Conservation (phyloP, 2,888 invertebrate species). For the Xylota sylvarum region DNA sequence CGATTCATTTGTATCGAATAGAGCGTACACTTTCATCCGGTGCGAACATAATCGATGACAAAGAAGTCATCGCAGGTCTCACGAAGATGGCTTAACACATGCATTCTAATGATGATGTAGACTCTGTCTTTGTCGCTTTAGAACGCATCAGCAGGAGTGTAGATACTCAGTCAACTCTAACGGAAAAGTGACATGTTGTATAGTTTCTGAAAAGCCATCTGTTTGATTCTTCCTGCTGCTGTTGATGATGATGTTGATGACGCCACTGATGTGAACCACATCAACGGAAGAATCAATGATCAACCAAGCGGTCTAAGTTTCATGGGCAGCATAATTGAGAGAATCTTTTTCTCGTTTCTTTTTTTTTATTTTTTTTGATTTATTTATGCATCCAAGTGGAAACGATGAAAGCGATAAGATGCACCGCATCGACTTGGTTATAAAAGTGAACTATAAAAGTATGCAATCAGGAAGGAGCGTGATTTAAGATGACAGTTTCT, state of each 20-base stretch:
- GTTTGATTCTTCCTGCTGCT: conserved; percentile 33
- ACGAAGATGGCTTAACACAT: conserved; percentile 67
- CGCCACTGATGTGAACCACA: conserved; percentile 59
- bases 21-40: conserved; percentile 34
- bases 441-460: conserved; percentile 30
- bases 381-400: conserved; percentile 62
- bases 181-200: conserved; percentile 66
- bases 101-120: conserved; percentile 65
- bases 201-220: conserved; percentile 63
- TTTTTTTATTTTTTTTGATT: conserved; percentile 16
- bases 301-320: conserved; percentile 54
- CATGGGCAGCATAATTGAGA: conserved; percentile 63
- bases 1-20: conserved; percentile 35
- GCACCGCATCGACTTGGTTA: conserved; percentile 27
- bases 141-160: conserved; percentile 28
- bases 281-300: conserved; percentile 57
- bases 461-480: conserved; percentile 44
- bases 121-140: neutral
- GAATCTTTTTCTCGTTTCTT: too few species aligned
- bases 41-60: conserved; percentile 57
- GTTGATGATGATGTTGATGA: conserved; percentile 39
- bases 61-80: conserved; percentile 39
- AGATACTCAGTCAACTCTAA: conserved; percentile 66
- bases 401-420: conserved; percentile 63
- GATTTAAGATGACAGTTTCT: conserved; percentile 58